phyloP scores from a whole-genome alignment of 2,113 vertebrate species.

The Poeciliopsis occidentalis region DNA sequence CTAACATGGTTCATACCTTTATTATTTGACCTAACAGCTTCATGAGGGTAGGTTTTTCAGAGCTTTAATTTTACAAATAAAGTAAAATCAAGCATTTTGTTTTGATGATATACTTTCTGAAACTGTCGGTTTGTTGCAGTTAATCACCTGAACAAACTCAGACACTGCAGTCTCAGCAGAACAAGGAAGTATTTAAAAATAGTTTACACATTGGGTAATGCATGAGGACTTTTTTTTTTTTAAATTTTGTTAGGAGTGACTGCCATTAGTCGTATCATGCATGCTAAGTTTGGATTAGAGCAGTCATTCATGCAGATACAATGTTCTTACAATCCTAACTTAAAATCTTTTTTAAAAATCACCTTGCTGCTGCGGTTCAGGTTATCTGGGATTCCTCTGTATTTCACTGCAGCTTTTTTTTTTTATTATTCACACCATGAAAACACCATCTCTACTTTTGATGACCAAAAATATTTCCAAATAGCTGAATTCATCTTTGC shows the following conservation, averaged over 20 bases:
- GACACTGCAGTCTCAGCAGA: background rate
- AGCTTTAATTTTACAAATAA: background rate
- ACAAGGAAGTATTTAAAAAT: constrained; percentile 1
- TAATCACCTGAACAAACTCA: background rate
- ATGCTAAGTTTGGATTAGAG: background rate
- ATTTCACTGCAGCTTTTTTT: too few species aligned
- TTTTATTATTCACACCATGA: too few species aligned
- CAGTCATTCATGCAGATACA: background rate
- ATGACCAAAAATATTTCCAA: too few species aligned
- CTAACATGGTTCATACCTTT: background rate
- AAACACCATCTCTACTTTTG: too few species aligned
- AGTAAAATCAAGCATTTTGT: background rate
- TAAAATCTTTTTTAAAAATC: too few species aligned
- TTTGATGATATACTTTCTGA: background rate
- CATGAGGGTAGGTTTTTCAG: background rate
- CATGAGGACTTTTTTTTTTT: background rate
- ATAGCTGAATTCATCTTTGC: too few species aligned
- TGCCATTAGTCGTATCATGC: background rate
- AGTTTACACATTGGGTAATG: background rate
- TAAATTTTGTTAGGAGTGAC: background rate
- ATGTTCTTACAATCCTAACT: background rate
- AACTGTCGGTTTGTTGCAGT: background rate
- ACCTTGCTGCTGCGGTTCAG: too few species aligned
- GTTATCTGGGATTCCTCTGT: too few species aligned
- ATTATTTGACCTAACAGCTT: background rate